Evolutionary conservation across 2,888 invertebrate species (phyloP).

Genomic region (Papilio gigon): DNA sequence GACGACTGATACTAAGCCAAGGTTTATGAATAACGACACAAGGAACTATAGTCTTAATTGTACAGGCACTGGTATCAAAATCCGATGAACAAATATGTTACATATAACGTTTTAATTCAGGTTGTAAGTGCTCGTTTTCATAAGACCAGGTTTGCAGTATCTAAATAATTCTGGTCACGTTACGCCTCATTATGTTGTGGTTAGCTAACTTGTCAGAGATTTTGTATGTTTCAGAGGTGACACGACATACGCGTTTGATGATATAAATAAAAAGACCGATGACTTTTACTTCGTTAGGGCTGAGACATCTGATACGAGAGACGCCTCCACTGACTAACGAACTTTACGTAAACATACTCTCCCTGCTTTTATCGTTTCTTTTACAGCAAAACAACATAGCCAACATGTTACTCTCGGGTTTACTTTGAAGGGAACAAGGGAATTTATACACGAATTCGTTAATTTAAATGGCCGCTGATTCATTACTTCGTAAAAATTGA

Average conservation of each 20-base stretch:
- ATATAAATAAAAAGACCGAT: slow-evolving; percentile 32
- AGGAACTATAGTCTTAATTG: not conserved
- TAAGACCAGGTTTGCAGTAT: slow-evolving; percentile 38
- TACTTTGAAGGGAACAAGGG: too few relatives aligned
- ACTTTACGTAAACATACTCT: slow-evolving; percentile 27
- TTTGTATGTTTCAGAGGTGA: slow-evolving; percentile 19
- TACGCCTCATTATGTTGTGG: slow-evolving; percentile 34
- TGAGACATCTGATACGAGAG: slow-evolving; percentile 32
- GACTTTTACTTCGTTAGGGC: slow-evolving; percentile 39
- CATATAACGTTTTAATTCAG: not conserved
- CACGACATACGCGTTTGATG: slow-evolving; percentile 35
- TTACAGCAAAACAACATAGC: not conserved
- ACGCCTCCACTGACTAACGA: slow-evolving; percentile 26
- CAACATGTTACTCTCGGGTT: too few relatives aligned
- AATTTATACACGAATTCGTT: not conserved
- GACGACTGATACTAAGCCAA: not conserved
- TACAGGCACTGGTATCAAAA: not conserved
- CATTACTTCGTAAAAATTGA: not conserved
- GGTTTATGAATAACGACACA: not conserved
- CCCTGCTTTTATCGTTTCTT: not conserved
- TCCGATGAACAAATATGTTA: not conserved
- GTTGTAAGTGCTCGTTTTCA: slow-evolving; percentile 21
- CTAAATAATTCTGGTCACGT: slow-evolving; percentile 42
- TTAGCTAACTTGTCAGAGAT: slow-evolving; percentile 40
- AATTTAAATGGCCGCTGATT: not conserved